Evolutionary conservation across 2,797 vertebrate genomes (phyloP).

Genomic region (Periophthalmus magnuspinnatus): DNA sequence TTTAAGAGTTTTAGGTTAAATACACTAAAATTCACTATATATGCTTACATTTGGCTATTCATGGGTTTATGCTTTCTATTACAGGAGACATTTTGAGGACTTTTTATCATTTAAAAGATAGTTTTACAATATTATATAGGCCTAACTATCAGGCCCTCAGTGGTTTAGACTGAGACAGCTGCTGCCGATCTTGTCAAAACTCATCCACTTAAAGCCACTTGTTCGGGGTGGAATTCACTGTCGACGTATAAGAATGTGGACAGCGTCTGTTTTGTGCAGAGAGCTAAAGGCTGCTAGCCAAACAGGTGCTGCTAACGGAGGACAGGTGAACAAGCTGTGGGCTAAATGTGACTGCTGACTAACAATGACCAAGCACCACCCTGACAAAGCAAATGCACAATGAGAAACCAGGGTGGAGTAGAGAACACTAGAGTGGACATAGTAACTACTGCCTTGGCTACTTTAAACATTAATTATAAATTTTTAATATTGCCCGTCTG

Average conservation of each 20-base stretch:
- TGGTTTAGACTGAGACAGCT: constrained; percentile 64
- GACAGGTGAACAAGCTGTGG: constrained; percentile 53
- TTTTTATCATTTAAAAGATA: too few relatives aligned
- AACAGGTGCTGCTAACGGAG: constrained; percentile 61
- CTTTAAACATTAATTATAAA: too few relatives aligned
- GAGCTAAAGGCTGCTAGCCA: constrained; percentile 32
- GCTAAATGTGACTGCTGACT: constrained; percentile 38
- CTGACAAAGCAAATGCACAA: background rate
- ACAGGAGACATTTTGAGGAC: too few relatives aligned
- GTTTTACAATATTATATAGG: background rate
- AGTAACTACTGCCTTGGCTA: background rate
- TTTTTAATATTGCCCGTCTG: too few relatives aligned
- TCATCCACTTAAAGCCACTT: constrained; percentile 41
- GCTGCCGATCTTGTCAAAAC: constrained; percentile 49
- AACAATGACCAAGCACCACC: background rate
- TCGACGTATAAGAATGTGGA: constrained; percentile 26
- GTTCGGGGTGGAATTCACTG: constrained; percentile 23
- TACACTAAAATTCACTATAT: too few relatives aligned
- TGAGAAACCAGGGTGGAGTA: background rate
- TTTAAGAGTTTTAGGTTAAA: too few relatives aligned
- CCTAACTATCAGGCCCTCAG: constrained; percentile 16
- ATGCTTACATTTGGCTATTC: too few relatives aligned
- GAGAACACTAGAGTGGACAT: background rate
- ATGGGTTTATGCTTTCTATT: too few relatives aligned
- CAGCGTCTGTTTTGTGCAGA: constrained; percentile 28